A percentile compares a stretch with the other conserved stretches of the same genome.
Evolutionary conservation across 2,888 invertebrate genomes (phyloP).

Genomic region (Crocallis elinguaria): DNA sequence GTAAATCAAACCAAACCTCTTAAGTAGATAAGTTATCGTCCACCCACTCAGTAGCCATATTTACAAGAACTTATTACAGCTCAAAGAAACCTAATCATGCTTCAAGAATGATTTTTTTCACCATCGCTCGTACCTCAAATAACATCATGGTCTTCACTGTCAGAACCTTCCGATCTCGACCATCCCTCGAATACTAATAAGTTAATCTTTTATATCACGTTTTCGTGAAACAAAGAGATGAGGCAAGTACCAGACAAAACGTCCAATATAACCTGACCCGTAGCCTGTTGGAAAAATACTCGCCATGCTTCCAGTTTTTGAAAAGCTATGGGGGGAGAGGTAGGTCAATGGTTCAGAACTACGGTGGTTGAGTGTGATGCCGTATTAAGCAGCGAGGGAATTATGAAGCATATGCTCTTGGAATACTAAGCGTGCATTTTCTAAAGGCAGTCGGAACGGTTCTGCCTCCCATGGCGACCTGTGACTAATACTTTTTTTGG

Average conservation of each 20-base stretch:
- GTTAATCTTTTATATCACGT: constrained; percentile 83
- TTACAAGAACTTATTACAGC: not conserved
- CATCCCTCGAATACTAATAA: constrained; percentile 80
- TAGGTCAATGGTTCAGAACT: constrained; percentile 58
- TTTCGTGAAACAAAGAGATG: constrained; percentile 82
- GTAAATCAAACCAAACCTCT: too few relatives aligned
- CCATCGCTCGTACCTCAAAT: constrained; percentile 18
- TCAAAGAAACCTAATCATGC: constrained; percentile 1
- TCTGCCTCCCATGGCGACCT: constrained; percentile 39
- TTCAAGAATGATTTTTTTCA: constrained; percentile 12
- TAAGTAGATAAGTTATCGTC: not conserved
- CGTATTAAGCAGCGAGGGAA: constrained; percentile 79
- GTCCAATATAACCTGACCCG: constrained; percentile 59
- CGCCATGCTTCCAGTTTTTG: constrained; percentile 34
- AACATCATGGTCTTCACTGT: constrained; percentile 62
- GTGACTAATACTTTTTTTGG: constrained; percentile 61
- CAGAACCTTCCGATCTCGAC: constrained; percentile 60
- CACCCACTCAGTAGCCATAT: not conserved
- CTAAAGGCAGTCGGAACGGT: constrained; percentile 53
- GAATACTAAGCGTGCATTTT: constrained; percentile 77
- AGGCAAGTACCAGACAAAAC: constrained; percentile 71
- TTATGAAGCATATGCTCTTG: constrained; percentile 79
- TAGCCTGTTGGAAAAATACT: constrained; percentile 39
- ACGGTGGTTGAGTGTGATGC: constrained; percentile 74
- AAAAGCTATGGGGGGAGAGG: constrained; percentile 40